Evolutionary conservation across 2,113 vertebrate genomes (phyloP).

Genomic region (Centropristis striata): DNA sequence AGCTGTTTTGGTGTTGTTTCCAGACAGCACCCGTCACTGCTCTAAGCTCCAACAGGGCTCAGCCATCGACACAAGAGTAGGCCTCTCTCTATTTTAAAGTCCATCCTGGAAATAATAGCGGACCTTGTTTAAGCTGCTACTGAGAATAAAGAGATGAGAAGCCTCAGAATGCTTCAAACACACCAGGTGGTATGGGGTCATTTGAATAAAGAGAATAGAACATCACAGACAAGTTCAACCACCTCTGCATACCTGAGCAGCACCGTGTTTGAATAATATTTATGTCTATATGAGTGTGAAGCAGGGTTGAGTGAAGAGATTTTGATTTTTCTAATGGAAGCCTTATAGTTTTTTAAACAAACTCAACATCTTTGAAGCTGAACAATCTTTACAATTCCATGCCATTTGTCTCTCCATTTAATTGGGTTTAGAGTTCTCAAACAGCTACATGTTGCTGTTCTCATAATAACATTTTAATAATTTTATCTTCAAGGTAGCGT

Average conservation of each 20-base stretch:
- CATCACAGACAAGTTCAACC: neutral
- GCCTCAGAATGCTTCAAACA: neutral
- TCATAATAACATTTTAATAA: no score
- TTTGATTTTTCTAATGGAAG: neutral
- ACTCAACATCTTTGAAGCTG: neutral
- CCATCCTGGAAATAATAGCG: neutral
- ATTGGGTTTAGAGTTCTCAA: neutral
- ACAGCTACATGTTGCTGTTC: neutral
- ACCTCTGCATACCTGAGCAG: neutral
- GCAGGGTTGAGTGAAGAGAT: neutral
- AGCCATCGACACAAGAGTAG: neutral
- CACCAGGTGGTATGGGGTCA: neutral
- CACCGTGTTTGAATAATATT: no score
- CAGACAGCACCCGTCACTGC: constrained; percentile 2
- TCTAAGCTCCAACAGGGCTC: neutral
- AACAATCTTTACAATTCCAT: no score
- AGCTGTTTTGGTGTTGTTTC: constrained; percentile 7
- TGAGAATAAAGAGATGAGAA: neutral
- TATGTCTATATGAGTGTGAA: neutral
- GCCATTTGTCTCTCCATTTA: no score
- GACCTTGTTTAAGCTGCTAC: neutral
- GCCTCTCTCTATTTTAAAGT: neutral
- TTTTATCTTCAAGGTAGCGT: neutral
- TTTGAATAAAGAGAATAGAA: neutral
- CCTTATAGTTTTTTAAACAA: neutral